Percentiles rank a stretch among this genome's conserved stretches.
Conservation (phyloP, 2,888 invertebrate species). For the Mythimna ferrago region DNA sequence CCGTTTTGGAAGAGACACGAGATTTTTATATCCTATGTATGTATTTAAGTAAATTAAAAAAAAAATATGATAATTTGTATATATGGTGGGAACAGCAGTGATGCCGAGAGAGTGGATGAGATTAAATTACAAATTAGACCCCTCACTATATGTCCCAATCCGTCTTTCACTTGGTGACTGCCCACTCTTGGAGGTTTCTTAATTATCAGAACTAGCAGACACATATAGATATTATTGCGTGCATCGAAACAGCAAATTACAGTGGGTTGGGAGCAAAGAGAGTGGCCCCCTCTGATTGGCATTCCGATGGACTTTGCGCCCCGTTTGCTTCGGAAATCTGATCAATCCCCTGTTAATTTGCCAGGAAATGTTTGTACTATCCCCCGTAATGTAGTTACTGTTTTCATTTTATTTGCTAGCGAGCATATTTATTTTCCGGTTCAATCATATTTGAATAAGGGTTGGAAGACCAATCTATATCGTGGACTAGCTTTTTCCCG, state of each 20-base stretch:
- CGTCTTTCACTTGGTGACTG: conserved; percentile 38
- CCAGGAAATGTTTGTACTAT: conserved; percentile 81
- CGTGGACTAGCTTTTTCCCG: neutral
- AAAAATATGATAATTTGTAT: no score
- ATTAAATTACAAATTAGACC: no score
- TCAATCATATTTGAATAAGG: conserved; percentile 21
- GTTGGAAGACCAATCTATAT: conserved; percentile 11
- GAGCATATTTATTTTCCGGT: conserved; percentile 38
- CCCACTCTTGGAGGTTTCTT: conserved; percentile 36
- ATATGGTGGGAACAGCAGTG: no score
- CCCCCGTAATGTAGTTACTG: conserved; percentile 76
- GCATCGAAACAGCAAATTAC: conserved; percentile 72
- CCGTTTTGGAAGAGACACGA: no score
- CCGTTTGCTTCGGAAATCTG: conserved; percentile 87
- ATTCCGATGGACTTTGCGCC: conserved; percentile 85
- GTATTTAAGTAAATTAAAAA: no score
- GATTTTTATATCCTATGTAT: no score
- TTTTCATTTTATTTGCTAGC: conserved; percentile 71
- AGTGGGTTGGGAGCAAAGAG: conserved; percentile 67
- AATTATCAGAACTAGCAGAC: conserved; percentile 46
- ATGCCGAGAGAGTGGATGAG: no score
- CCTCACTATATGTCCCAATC: conserved; percentile 6
- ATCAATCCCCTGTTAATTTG: conserved; percentile 87
- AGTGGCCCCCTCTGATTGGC: conserved; percentile 81
- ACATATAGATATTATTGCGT: conserved; percentile 61